Evolutionary conservation across 2,113 vertebrate species (phyloP), one percentile per base, ranked within the genome.

Genomic region (Emydocephalus ijimae): DNA sequence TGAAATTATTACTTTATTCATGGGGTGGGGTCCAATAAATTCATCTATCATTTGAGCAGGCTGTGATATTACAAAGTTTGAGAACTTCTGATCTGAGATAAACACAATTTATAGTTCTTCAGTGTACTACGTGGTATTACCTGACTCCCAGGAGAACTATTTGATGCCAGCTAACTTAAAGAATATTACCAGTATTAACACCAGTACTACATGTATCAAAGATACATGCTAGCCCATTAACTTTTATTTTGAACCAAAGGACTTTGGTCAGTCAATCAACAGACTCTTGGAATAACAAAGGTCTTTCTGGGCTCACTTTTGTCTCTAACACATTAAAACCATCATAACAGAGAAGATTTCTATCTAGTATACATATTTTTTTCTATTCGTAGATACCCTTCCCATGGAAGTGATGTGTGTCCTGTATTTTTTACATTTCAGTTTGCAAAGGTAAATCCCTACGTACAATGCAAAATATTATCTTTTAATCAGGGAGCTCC

Each of bases 381-480:
- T 85, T 21, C 43, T 45, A 11, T 85, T 45, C 39, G 18, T 52
- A 54, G 11, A 34, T 87, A 52, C 86, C 50, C 48, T n/a, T 87
- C 26, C 14, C 48, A 11, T n/a, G 50, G 86, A 52, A 87, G 50
- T 52, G 26, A 54, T 8, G 29, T n/a, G 26, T 87, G 50, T 29
- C 5, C 43, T 20, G 14, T n/a, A 29, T 29, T 54, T 50, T 50
- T 14, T 86, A 86, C 23, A 50, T 54, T 18, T 54, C 12, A 91
- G 91, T 90, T 21, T 91, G 92, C 91, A 50, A 91, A 91, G 85
- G 85, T 50, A 93, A 94, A 94, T 12, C 3, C 55, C 23, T 3
- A 64, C 3, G 8, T 39, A 45, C 23, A 26, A 26, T 20, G 24
- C 56, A 61, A 39, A 61, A 43, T 15, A 12, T 43, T 24, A 18